phyloP scores from a whole-genome alignment of 2,888 invertebrate genomes.

The Abscondita cerata region DNA sequence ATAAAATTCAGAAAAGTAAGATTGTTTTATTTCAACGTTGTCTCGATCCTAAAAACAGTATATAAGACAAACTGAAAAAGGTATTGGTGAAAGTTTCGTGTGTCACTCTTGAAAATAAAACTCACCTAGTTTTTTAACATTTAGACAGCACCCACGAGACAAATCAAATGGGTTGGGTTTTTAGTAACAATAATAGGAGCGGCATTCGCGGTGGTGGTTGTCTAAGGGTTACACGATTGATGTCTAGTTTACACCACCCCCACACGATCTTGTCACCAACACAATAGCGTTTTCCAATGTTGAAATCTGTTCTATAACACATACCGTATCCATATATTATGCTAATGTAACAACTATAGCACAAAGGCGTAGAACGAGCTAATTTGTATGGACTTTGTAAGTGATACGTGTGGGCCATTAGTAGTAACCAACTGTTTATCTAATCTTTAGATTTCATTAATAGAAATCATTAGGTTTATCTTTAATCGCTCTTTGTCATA shows the following conservation, averaged over 20 bases:
- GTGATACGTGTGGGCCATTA: slow-evolving; percentile 8
- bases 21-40: no score
- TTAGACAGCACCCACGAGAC: slow-evolving; percentile 39
- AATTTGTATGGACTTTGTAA: slow-evolving; percentile 10
- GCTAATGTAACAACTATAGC: slow-evolving; percentile 10
- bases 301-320: slow-evolving; percentile 8
- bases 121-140: slow-evolving; percentile 2
- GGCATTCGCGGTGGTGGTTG: slow-evolving; percentile 35
- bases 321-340: slow-evolving; percentile 4
- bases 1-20: no score
- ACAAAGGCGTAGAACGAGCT: slow-evolving; percentile 9
- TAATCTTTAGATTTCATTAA: slow-evolving; percentile 1
- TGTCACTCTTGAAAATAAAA: no score
- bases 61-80: no score
- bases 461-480: slow-evolving; percentile 3
- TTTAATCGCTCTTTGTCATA: not conserved
- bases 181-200: slow-evolving; percentile 40
- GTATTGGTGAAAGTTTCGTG: no score
- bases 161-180: slow-evolving; percentile 34
- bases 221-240: slow-evolving; percentile 38
- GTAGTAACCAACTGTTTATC: slow-evolving; percentile 1
- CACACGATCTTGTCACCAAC: slow-evolving; percentile 33
- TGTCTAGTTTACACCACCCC: slow-evolving; percentile 38
- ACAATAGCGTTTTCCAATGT: slow-evolving; percentile 17
- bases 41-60: no score